phyloP scores from a whole-genome alignment of 2,888 invertebrate genomes.

The Drosophila demipolita region DNA sequence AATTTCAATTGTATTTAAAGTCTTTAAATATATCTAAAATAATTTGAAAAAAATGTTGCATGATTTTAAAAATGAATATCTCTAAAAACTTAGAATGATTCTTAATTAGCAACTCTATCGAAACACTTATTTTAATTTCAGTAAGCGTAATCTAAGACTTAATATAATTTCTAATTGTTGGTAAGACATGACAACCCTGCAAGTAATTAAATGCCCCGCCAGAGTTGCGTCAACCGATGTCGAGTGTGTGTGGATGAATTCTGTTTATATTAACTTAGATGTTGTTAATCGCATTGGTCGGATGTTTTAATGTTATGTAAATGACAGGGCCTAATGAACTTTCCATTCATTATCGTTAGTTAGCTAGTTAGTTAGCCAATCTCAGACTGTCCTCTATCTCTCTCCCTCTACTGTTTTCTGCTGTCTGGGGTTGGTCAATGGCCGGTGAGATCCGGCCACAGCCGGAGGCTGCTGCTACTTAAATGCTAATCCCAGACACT shows the following conservation, averaged over 20 bases:
- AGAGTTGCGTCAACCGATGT: slow-evolving; percentile 22
- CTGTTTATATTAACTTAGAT: slow-evolving; percentile 41
- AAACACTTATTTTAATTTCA: background rate
- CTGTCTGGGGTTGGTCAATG: slow-evolving; percentile 41
- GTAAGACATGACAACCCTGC: slow-evolving; percentile 41
- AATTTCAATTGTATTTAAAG: background rate
- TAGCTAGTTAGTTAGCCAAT: slow-evolving; percentile 33
- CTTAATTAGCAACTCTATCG: background rate
- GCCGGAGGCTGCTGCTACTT: slow-evolving; percentile 52
- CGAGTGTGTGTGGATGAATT: slow-evolving; percentile 4
- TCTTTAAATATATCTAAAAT: background rate
- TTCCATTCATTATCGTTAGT: slow-evolving; percentile 81
- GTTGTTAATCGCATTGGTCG: slow-evolving; percentile 50
- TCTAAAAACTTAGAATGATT: background rate
- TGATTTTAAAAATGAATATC: background rate
- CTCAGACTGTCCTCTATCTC: slow-evolving; percentile 17
- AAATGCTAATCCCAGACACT: slow-evolving; percentile 73
- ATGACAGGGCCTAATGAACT: slow-evolving; percentile 80
- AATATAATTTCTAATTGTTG: background rate
- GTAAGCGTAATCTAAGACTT: background rate
- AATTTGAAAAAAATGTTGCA: background rate
- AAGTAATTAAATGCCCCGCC: slow-evolving; percentile 29
- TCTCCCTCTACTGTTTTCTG: background rate
- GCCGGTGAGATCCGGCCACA: slow-evolving; percentile 52
- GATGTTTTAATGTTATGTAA: slow-evolving; percentile 80